These are phyloP conservation scores for Poecilia latipinna DNA, from an alignment of 2,113 vertebrate genomes.

Conservation along the genomic window DNA sequence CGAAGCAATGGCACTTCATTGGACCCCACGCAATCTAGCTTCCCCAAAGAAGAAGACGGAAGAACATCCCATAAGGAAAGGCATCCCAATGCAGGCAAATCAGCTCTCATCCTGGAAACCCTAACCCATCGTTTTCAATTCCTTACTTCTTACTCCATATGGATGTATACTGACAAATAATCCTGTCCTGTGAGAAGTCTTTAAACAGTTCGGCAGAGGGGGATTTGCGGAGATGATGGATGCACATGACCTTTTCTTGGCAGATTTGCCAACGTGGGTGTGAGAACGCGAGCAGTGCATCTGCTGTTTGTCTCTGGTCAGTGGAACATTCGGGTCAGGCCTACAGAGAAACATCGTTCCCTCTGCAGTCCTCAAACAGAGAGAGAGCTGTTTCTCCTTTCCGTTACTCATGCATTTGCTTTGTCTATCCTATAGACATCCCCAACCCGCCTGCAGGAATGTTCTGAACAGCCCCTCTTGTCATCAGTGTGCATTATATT, in stretches of 20 bases:
- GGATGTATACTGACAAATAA: background rate
- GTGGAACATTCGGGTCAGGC: conserved; percentile 45
- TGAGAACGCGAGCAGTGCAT: conserved; percentile 45
- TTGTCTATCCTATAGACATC: background rate
- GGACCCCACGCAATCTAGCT: conserved; percentile 10
- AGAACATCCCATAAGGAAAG: background rate
- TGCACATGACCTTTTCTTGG: conserved; percentile 4
- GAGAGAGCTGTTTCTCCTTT: background rate
- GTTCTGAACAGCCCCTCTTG: conserved; percentile 17
- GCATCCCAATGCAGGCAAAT: background rate
- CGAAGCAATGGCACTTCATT: conserved; percentile 23
- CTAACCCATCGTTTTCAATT: background rate
- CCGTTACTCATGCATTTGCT: background rate
- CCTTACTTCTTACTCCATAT: background rate
- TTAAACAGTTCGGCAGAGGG: background rate
- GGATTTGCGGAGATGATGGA: conserved; percentile 13
- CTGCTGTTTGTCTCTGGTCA: conserved; percentile 37
- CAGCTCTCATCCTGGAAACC: conserved; percentile 1
- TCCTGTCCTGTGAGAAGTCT: background rate
- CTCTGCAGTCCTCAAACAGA: conserved; percentile 3
- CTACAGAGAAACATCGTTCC: conserved; percentile 4
- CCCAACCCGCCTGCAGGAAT: background rate
- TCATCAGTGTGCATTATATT: background rate
- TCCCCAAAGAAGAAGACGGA: background rate
- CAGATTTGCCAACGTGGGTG: conserved; percentile 32